Evolutionary conservation across 1,140 invertebrate genomes (phyloP), one percentile per base, ranked within the genome.

Genomic region (Rhysida immarginata): DNA sequence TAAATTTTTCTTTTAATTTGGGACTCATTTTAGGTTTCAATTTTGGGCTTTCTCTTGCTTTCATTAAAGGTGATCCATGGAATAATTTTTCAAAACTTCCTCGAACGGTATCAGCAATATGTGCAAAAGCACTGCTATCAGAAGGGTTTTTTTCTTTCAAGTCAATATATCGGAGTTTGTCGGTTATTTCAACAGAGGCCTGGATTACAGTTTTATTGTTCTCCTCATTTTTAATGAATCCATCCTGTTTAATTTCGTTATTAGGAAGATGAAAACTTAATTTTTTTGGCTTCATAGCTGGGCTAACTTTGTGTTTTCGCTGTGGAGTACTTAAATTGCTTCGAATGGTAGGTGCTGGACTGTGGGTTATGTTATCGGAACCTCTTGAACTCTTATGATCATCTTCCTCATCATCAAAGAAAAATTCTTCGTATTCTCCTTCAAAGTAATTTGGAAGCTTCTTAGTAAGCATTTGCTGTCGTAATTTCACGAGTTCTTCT

Each of bases 241-340:
- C 35, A 41, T 41, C 11, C 20, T 46, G 8, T 23, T 46, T 46
- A 18, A 46, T 46, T 46, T 46, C 44, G 20, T 46, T 23, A 46
- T 46, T 51, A 21, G 49, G 49, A 5, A 25, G 20, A 2, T 27
- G 24, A 25, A 51, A 51, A 21, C 49, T 51, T 5, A 51, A 25
- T 51, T 51, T 51, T 25, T 51, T 51, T 25, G 49, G 49, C 20
- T 51, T 51, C 13, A 51, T 24, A 13, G 8, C 49, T 27, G 49
- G 49, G 49, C 49, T 51, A 11, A 51, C 49, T 51, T 51, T 51
- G 26, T 51, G 49, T 20, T 51, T 51, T 25, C 49, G 23, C 18
- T 46, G 44, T 27, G 49, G 49, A 3, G 49, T 51, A 25, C 49
- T 51, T 2, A 51, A 25, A 27, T 51, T 51, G 26, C 49, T 51